phyloP scores from a whole-genome alignment of 2,888 invertebrate species.

The Apomyelois bistriatella region DNA sequence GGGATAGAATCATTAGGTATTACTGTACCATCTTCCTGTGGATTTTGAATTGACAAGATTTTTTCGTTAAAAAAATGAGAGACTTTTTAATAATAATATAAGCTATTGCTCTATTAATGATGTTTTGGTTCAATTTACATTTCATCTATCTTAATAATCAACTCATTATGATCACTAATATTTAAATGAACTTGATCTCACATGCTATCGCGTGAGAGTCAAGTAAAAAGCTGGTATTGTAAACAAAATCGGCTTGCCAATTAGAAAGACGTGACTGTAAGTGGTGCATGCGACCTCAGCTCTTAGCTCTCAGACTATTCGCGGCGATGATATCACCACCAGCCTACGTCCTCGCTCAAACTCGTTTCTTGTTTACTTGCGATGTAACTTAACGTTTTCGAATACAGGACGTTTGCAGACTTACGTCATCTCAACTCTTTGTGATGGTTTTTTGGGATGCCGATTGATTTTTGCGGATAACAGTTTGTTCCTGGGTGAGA shows the following conservation, averaged over 20 bases:
- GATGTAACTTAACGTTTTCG: slow-evolving; percentile 60
- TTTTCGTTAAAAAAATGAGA: too few species aligned
- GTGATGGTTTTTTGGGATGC: slow-evolving; percentile 3
- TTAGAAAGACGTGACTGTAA: slow-evolving; percentile 69
- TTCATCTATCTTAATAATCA: too few species aligned
- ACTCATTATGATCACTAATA: slow-evolving; percentile 14
- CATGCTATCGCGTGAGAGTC: slow-evolving; percentile 44
- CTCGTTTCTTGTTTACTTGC: slow-evolving; percentile 76
- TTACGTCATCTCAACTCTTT: slow-evolving; percentile 54
- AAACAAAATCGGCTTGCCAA: slow-evolving; percentile 58
- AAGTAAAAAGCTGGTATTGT: slow-evolving; percentile 48
- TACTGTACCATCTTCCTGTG: too few species aligned
- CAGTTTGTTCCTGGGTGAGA: too few species aligned
- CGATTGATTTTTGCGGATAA: too few species aligned
- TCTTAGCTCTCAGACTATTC: slow-evolving; percentile 45
- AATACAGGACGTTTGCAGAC: slow-evolving; percentile 53
- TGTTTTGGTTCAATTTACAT: too few species aligned
- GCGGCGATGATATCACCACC: slow-evolving; percentile 73
- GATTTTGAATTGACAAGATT: too few species aligned
- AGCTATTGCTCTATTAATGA: too few species aligned
- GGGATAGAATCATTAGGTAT: too few species aligned
- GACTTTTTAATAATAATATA: too few species aligned
- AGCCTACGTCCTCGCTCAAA: slow-evolving; percentile 75
- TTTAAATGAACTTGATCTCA: slow-evolving; percentile 24
- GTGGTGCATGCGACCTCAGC: slow-evolving; percentile 70